Evolutionary conservation across 2,888 invertebrate species (phyloP).

Genomic region (Torymus aiolomorphi): DNA sequence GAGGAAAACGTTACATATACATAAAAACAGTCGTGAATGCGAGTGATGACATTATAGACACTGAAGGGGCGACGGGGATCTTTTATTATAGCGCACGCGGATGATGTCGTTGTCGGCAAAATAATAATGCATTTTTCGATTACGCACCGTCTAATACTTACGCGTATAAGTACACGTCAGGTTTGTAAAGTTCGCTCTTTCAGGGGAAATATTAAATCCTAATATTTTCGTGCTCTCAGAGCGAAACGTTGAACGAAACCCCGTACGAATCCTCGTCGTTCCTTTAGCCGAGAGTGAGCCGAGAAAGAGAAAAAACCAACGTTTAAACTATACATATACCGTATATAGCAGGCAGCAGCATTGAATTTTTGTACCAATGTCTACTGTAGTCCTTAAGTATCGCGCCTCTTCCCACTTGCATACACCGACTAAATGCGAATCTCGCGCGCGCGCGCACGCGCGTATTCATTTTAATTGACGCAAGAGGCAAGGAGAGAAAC

Average conservation of each 20-base stretch:
- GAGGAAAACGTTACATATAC: conserved; percentile 3
- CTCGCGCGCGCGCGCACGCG: too few relatives aligned
- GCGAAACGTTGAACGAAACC: background rate
- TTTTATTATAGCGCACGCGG: background rate
- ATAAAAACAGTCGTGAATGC: background rate
- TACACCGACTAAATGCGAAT: too few relatives aligned
- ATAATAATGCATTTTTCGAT: too few relatives aligned
- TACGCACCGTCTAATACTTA: too few relatives aligned
- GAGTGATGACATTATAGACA: conserved; percentile 8
- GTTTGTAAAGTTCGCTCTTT: too few relatives aligned
- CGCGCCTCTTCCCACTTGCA: conserved; percentile 58
- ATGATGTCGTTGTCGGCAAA: too few relatives aligned
- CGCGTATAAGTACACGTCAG: too few relatives aligned
- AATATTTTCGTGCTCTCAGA: too few relatives aligned
- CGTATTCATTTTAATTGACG: too few relatives aligned
- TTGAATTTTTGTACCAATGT: conserved; percentile 75
- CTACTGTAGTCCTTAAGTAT: conserved; percentile 72
- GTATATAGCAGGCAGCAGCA: conserved; percentile 71
- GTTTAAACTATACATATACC: conserved; percentile 67
- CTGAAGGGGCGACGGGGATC: conserved; percentile 70
- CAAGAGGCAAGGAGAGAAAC: too few relatives aligned
- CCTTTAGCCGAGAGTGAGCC: conserved; percentile 58
- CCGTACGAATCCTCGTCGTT: conserved; percentile 63
- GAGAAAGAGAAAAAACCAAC: conserved; percentile 60
- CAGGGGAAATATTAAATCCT: too few relatives aligned